These are phyloP conservation scores for Notodonta ziczac DNA, from an alignment of 2,888 invertebrate species.

Conservation along the genomic window DNA sequence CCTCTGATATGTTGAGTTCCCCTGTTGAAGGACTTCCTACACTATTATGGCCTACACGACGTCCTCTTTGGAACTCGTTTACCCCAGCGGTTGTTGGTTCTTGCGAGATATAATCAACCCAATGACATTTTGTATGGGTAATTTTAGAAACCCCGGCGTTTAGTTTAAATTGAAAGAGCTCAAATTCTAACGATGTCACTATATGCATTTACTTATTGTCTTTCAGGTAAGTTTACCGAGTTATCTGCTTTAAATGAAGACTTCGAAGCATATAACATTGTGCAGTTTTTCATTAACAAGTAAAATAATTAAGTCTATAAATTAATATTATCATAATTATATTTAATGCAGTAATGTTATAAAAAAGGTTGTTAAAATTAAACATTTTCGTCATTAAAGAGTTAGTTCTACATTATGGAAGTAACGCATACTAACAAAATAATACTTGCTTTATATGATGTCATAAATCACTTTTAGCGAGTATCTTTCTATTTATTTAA, in stretches of 20 bases:
- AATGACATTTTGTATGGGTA: conserved; percentile 4
- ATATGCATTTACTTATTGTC: conserved; percentile 8
- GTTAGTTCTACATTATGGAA: no score
- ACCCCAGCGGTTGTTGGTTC: conserved; percentile 7
- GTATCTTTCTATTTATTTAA: no score
- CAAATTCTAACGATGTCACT: neutral
- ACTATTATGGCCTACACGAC: conserved; percentile 5
- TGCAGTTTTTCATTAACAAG: neutral
- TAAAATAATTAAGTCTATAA: neutral
- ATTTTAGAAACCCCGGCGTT: neutral
- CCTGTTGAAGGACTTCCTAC: neutral
- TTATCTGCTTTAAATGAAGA: neutral
- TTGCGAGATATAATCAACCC: neutral
- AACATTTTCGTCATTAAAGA: no score
- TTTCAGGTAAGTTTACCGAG: conserved; percentile 28
- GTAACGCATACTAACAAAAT: no score
- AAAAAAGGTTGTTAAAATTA: no score
- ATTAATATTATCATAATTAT: neutral
- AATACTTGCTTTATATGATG: no score
- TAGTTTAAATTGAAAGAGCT: neutral
- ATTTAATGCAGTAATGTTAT: no score
- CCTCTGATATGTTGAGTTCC: no score
- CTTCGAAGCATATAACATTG: neutral
- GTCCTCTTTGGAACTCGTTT: conserved; percentile 8
- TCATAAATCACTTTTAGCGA: no score